Evolutionary conservation across 2,797 vertebrate species (phyloP), one percentile per base, ranked within the genome.

Genomic region (Lacerta agilis): DNA sequence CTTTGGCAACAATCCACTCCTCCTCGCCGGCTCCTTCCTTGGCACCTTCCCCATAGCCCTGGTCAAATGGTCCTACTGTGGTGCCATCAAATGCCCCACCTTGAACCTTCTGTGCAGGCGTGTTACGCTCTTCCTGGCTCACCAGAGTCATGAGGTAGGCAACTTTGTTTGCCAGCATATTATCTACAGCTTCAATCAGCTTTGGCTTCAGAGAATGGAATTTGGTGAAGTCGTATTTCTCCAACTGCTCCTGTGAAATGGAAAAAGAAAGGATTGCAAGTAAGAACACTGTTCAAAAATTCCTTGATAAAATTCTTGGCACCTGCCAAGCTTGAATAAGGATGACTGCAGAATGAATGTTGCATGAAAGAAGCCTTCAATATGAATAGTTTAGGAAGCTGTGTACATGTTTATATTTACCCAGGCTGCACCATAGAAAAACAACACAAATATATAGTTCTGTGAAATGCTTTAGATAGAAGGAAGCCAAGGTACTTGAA

Each of bases 31-130:
- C 98, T 0, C 99, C 99, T 89, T 99, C 99, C 85, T 98, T 97
- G 89, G 98, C 97, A 38, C 99, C 99, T 96, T 99, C 99, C 43
- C 98, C 99, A 0, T 99, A 99, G 79, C 99, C 99, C 0, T 98
- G 98, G 79, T 98, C 98, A 91, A 99, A 99, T 41, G 99, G 99
- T 81, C 99, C 98, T 49, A 98, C 98, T 13, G 97, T 94, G 8
- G 98, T 98, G 93, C 98, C 98, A 41, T 99, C 98, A 61, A 99
- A 99, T 23, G 98, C 98, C 0, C 99, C 99, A 0, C 99, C 99
- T 0, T 97, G 97, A 82, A 99, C 99, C 73, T 98, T 95, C 90
- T 98, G 96, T 0, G 97, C 95, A 33, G 98, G 98, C 94, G 89
- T 95, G 93, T 95, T 98, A 80, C 95, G 97, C 95, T 99, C 99